These are phyloP conservation scores for Xerus rutilus DNA, from an alignment of 2,797 vertebrate species.

Conservation along the genomic window DNA sequence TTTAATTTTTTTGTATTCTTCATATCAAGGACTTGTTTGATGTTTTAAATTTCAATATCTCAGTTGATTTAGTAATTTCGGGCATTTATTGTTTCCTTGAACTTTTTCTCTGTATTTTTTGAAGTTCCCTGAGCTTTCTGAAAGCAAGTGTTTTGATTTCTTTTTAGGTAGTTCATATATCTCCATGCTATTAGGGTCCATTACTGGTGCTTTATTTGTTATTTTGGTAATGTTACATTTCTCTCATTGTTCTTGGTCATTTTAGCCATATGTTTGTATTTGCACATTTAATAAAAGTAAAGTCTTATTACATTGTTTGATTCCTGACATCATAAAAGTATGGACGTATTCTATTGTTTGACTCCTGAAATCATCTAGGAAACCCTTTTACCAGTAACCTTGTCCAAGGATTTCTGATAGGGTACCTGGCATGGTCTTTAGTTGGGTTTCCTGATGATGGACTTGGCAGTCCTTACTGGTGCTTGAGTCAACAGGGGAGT, in stretches of 20 bases:
- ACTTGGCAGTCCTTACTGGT: background rate
- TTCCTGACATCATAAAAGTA: no score
- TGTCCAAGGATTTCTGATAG: background rate
- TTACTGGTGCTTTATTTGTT: background rate
- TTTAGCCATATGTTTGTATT: background rate
- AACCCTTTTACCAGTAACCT: background rate
- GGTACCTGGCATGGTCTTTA: background rate
- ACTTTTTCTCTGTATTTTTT: background rate
- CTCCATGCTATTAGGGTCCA: background rate
- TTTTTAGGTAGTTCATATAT: background rate
- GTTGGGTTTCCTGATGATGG: background rate
- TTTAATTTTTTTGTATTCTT: background rate
- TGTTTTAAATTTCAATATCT: background rate
- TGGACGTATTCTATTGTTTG: background rate
- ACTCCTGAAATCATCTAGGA: no score
- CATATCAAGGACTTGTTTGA: background rate
- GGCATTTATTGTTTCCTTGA: background rate
- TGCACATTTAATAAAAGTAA: background rate
- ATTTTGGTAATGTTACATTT: background rate
- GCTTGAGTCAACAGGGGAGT: background rate
- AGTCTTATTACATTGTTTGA: background rate
- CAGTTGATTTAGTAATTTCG: background rate
- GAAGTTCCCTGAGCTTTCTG: background rate
- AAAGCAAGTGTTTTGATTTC: background rate
- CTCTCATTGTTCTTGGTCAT: background rate